These are phyloP conservation scores for Cryptoleucopteryx plumbea DNA, from an alignment of 2,113 vertebrate species.

Conservation along the genomic window DNA sequence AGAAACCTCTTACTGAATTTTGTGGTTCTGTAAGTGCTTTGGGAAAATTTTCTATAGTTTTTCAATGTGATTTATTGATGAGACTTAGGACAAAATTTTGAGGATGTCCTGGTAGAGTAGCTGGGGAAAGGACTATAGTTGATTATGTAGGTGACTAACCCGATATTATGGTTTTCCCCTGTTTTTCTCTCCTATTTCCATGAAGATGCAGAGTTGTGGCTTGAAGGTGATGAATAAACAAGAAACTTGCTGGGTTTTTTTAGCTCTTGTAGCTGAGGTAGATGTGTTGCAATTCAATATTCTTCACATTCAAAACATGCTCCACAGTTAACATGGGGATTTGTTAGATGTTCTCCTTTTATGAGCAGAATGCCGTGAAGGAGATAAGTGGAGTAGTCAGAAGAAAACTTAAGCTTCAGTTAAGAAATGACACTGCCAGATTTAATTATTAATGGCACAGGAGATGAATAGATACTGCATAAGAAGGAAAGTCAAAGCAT, in stretches of 20 bases:
- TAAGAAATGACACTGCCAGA: neutral
- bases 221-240: neutral
- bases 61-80: neutral
- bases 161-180: rapidly evolving
- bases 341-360: neutral
- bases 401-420: neutral
- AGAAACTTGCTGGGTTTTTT: neutral
- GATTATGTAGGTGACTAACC: neutral
- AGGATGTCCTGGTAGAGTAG: neutral
- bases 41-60: neutral
- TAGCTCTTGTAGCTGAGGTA: neutral
- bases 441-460: neutral
- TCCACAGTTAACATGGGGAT: neutral
- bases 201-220: neutral
- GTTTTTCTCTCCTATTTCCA: neutral
- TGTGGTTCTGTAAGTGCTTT: neutral
- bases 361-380: neutral
- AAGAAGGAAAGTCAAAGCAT: neutral
- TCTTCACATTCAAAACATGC: neutral
- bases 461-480: neutral
- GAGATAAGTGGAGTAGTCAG: neutral
- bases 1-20: neutral
- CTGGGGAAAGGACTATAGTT: neutral
- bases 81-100: neutral
- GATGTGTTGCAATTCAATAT: neutral